A percentile compares a stretch with the other conserved stretches of the same genome.
phyloP scores from a whole-genome alignment of 2,888 invertebrate species.

The Pristionchus arcanus region DNA sequence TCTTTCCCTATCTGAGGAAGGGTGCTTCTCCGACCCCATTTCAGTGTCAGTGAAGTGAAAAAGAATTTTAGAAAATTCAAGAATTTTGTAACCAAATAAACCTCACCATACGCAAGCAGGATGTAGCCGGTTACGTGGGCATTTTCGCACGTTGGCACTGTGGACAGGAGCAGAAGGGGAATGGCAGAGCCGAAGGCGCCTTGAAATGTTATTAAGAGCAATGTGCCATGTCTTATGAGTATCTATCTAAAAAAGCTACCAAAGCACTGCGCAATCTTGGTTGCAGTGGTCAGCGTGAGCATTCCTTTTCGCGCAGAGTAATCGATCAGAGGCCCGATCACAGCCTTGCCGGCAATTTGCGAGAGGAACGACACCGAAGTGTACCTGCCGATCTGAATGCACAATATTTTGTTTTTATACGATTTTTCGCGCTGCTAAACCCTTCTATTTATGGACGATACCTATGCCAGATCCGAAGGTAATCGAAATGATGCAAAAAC shows the following conservation, averaged over 20 bases:
- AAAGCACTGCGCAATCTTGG: not conserved
- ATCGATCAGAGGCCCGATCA: not conserved
- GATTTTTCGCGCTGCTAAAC: not conserved
- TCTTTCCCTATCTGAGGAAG: no score
- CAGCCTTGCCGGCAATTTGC: not conserved
- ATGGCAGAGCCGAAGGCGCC: not conserved
- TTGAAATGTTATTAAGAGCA: not conserved
- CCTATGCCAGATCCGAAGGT: no score
- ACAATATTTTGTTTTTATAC: not conserved
- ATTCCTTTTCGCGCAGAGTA: not conserved
- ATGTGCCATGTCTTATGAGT: no score
- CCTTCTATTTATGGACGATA: not conserved
- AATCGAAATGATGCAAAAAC: not conserved
- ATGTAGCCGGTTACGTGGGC: not conserved
- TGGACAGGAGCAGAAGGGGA: not conserved
- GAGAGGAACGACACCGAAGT: not conserved
- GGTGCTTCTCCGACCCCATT: no score
- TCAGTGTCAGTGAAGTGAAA: no score
- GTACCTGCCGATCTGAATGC: slow-evolving; percentile 33
- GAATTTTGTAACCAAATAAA: no score
- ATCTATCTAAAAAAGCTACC: not conserved
- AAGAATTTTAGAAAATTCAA: no score
- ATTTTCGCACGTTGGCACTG: not conserved
- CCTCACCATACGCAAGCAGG: not conserved
- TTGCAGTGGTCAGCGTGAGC: not conserved